Conservation (phyloP, 2,113 vertebrate species). For the Cryptomyrus ogoouensis region DNA sequence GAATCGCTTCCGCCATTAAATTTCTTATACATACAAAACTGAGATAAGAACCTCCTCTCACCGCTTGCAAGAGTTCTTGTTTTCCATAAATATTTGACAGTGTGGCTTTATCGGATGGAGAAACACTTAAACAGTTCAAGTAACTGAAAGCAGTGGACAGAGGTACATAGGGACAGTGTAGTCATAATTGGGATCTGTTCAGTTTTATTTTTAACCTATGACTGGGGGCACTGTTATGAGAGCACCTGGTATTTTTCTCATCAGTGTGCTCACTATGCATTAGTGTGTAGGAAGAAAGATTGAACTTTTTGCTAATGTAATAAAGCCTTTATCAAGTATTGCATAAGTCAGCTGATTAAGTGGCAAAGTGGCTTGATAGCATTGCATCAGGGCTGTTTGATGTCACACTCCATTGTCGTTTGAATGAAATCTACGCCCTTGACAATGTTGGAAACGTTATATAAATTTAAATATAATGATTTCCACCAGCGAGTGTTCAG, state of each 20-base stretch:
- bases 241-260: neutral
- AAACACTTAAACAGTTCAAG: neutral
- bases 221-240: neutral
- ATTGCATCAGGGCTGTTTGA: neutral
- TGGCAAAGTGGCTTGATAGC: neutral
- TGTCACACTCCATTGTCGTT: neutral
- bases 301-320: neutral
- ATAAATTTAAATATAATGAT: neutral
- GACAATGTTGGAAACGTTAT: neutral
- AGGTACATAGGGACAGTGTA: neutral
- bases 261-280: neutral
- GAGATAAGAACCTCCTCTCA: neutral
- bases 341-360: neutral
- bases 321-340: neutral
- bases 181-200: neutral
- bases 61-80: neutral
- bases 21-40: slow-evolving; percentile 8
- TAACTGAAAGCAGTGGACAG: neutral
- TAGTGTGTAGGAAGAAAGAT: neutral
- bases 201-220: neutral
- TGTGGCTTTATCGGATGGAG: neutral
- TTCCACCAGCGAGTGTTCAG: neutral
- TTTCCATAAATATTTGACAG: neutral
- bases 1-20: neutral
- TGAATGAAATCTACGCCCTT: neutral